Evolutionary conservation across 2,797 vertebrate genomes (phyloP), one percentile per base, ranked within the genome.

Genomic region (Pelochelys cantorii): DNA sequence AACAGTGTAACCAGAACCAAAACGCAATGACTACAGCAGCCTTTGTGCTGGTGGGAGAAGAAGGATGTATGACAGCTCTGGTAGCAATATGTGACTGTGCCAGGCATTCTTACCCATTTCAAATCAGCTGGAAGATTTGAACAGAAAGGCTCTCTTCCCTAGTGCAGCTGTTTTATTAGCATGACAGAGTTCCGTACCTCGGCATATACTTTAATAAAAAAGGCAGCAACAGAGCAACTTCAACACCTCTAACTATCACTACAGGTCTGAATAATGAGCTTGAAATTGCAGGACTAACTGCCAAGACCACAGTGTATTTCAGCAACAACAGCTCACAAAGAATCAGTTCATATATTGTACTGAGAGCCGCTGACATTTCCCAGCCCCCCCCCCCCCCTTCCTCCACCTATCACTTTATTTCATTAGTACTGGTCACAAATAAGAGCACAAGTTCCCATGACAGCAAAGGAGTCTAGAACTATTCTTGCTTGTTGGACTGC

Each of bases 251-350:
- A 27, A 34, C 29, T 52, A 11, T 82, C 52, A 75, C 78, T 93
- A 87, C 65, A 91, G 87, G 89, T 23, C 42, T 87, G 83, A 93
- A 80, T 91, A 93, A 86, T 93, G 80, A 83, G 79, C 68, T 90
- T 53, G 92, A 90, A 93, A 93, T n/a, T 13, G 13, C 14, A 57
- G 93, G 91, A 85, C 81, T 86, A 48, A 81, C 89, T 2, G 3
- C 56, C 91, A 81, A 85, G 68, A 71, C 83, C 74, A 34, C 17
- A 55, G 83, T 89, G 75, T 78, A 29, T 85, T 92, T 90, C 62
- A 3, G 34, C 0, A 0, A 34, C 83, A 93, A 5, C n/a, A 92
- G 77, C 59, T 95, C 92, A 84, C 81, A 84, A 25, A 88, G 90
- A 82, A 93, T 86, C 65, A 91, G 60, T 80, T 93, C 20, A 1